Evolutionary conservation across 2,888 invertebrate genomes (phyloP).

Genomic region (Microplitis manilae): DNA sequence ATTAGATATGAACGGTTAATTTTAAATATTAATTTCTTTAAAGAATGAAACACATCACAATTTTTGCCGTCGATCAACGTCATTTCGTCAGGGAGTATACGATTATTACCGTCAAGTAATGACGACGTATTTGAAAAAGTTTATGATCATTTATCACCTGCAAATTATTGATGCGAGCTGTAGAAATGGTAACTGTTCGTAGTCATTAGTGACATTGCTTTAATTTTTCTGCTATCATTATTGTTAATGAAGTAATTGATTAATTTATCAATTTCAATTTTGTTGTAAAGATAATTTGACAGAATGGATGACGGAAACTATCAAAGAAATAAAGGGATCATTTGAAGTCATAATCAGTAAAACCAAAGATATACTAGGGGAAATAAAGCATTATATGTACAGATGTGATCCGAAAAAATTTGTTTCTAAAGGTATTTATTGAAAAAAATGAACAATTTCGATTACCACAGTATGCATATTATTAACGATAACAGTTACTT

Average conservation of each 20-base stretch:
- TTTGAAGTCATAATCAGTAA: too few relatives aligned
- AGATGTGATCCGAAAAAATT: background rate
- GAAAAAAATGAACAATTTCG: background rate
- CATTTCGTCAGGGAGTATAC: too few relatives aligned
- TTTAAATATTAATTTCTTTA: too few relatives aligned
- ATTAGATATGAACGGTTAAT: too few relatives aligned
- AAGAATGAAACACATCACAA: too few relatives aligned
- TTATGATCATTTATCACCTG: background rate
- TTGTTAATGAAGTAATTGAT: too few relatives aligned
- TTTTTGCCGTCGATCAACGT: too few relatives aligned
- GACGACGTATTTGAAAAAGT: background rate
- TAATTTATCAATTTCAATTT: too few relatives aligned
- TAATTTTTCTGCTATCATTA: too few relatives aligned
- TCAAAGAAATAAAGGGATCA: too few relatives aligned
- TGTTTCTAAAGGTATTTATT: background rate
- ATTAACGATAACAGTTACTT: background rate
- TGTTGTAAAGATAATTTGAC: too few relatives aligned
- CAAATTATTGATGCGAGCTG: background rate
- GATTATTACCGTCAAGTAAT: background rate
- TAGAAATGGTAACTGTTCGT: background rate
- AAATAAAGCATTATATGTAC: background rate
- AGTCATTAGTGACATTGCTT: background rate
- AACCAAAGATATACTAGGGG: too few relatives aligned
- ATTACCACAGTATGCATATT: background rate
- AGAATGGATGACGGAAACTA: background rate